A percentile compares a stretch with the other conserved stretches of the same genome.
phyloP scores from a whole-genome alignment of 2,797 vertebrate species.

The Notoglanidium macrostoma region DNA sequence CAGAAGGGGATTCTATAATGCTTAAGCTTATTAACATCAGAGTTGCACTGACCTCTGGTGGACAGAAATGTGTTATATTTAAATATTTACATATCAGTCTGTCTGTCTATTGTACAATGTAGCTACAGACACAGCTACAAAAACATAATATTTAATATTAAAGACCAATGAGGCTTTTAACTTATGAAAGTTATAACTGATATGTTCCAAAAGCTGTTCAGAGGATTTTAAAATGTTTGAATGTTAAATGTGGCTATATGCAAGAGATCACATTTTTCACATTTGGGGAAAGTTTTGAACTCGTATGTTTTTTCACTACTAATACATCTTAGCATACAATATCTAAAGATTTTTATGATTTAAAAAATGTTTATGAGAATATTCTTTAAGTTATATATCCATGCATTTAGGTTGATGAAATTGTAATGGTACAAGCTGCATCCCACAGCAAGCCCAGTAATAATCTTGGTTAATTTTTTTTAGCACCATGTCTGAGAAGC shows the following conservation, averaged over 20 bases:
- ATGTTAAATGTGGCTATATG: neutral
- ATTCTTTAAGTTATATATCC: neutral
- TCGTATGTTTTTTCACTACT: neutral
- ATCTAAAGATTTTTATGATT: neutral
- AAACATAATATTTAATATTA: neutral
- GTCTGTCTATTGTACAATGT: neutral
- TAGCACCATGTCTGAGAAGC: neutral
- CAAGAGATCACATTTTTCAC: neutral
- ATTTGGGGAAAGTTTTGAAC: neutral
- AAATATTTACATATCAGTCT: neutral
- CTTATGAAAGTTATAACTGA: neutral
- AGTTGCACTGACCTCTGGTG: slow-evolving; percentile 68
- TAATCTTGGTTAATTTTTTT: neutral
- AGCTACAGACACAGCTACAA: neutral
- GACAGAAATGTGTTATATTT: slow-evolving; percentile 32
- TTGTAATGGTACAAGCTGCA: neutral
- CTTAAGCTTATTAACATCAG: neutral
- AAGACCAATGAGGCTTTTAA: neutral
- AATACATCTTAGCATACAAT: neutral
- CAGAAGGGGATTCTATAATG: slow-evolving; percentile 4
- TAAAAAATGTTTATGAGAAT: neutral
- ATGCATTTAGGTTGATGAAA: neutral
- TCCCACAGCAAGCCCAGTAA: neutral
- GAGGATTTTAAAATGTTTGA: neutral
- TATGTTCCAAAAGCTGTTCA: neutral